A percentile compares a stretch with the other conserved stretches of the same genome.
Evolutionary conservation across 2,888 invertebrate species (phyloP).

Genomic region (Pyrochroa serraticornis): DNA sequence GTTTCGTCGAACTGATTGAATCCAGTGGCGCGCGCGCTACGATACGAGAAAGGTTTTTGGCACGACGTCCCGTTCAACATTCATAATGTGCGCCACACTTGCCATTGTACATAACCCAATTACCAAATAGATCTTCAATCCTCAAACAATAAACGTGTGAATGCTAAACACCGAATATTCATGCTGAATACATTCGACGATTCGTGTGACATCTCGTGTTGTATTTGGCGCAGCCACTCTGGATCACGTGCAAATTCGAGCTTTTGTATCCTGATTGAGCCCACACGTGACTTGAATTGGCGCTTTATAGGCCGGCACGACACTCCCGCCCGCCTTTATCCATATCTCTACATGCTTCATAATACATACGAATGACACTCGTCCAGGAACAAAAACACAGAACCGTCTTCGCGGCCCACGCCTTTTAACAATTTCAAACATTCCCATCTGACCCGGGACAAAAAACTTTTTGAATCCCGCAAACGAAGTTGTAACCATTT

Average conservation of each 20-base stretch:
- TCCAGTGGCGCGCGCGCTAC: background rate
- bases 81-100: constrained; percentile 15
- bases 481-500: too few species aligned
- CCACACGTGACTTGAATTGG: constrained; percentile 51
- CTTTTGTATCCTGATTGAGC: constrained; percentile 57
- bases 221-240: constrained; percentile 49
- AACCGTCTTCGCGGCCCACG: background rate
- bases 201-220: constrained; percentile 44
- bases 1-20: background rate
- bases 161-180: constrained; percentile 44
- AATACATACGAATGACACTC: background rate
- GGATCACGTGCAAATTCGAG: constrained; percentile 57
- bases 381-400: background rate
- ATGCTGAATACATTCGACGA: constrained; percentile 38
- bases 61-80: constrained; percentile 13
- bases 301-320: constrained; percentile 42
- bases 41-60: background rate
- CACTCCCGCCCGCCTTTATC: constrained; percentile 36
- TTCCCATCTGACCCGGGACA: too few species aligned
- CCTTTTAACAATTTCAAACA: too few species aligned
- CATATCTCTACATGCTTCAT: constrained; percentile 15
- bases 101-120: constrained; percentile 35
- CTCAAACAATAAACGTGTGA: constrained; percentile 42
- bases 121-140: constrained; percentile 37
- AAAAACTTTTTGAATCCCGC: too few species aligned